Evolutionary conservation across 2,888 invertebrate genomes (phyloP), one percentile per base, ranked within the genome.

Genomic region (Xestobium rufovillosum): DNA sequence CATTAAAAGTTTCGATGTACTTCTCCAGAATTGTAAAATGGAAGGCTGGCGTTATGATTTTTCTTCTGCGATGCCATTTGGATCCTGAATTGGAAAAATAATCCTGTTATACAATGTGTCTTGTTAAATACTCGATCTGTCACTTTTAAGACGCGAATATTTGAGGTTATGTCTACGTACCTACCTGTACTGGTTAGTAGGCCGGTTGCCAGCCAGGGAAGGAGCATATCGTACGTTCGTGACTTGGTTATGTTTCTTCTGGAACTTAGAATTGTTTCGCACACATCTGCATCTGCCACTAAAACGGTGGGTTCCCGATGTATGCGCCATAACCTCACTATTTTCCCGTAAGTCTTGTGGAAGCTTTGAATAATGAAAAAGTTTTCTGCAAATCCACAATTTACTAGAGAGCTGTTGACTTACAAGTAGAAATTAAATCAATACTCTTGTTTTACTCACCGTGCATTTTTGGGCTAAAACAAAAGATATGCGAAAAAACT

Each of bases 11-110:
- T 12, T 45, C 41, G 40, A 55, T 42, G 32, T 55, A 57, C 16
- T 51, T 46, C 36, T 55, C 55, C 17, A 56, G 35, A 14, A 53
- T 53, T 48, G 50, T 53, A 29, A 57, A 58, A 38, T 58, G 57
- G 31, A 58, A 56, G 4, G 56, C 51, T 19, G 58, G 53, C 1
- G 58, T 58, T 10, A 57, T 52, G 48, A 58, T 50, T 48, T 55
- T 58, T 19, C 58, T 42, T 19, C 56, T 49, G 3, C 26, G 34
- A 34, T 42, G 52, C 58, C 58, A 58, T 48, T 56, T 57, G 14
- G 27, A n/a, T 3, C 52, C 57, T 56, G 34, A 38, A 34, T 44
- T 45, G 17, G 9, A 4, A 3, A 15, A 15, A 14, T n/a, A 11
- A 3, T 14, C n/a, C n/a, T n/a, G n/a, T n/a, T n/a, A n/a, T n/a